Evolutionary conservation across 2,113 vertebrate species (phyloP).

Genomic region (Phalacrocorax aristotelis): DNA sequence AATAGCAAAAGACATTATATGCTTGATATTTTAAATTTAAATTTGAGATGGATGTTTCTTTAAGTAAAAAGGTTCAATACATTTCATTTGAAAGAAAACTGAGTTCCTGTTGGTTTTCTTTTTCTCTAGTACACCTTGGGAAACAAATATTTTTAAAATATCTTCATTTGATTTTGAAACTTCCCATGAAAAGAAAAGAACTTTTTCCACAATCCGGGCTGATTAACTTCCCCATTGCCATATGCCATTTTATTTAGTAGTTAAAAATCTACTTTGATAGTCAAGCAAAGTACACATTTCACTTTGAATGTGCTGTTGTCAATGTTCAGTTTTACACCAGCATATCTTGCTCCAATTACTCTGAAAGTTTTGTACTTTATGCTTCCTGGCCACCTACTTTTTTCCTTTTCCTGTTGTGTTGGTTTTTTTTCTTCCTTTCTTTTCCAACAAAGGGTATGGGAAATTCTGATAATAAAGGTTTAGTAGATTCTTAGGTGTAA

Average conservation of each 20-base stretch:
- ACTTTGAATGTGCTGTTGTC: neutral
- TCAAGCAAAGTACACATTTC: neutral
- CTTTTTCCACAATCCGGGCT: neutral
- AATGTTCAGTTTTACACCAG: rapidly evolving
- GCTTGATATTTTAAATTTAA: neutral
- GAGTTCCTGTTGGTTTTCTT: neutral
- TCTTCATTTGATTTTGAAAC: neutral
- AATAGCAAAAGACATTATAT: neutral
- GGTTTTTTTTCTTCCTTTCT: neutral
- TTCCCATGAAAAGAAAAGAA: neutral
- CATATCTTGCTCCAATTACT: neutral
- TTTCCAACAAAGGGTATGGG: neutral
- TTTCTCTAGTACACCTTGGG: neutral
- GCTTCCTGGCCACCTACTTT: neutral
- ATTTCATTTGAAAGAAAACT: neutral
- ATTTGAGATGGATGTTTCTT: neutral
- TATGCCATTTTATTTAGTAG: neutral
- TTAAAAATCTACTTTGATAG: neutral
- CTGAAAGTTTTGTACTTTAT: neutral
- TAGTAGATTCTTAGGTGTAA: neutral
- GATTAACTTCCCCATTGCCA: neutral
- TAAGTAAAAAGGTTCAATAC: neutral
- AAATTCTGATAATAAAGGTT: neutral
- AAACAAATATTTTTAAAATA: neutral
- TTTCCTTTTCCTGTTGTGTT: neutral